These are phyloP conservation scores for Sorex fumeus DNA, from an alignment of 2,113 vertebrate species.

Conservation along the genomic window DNA sequence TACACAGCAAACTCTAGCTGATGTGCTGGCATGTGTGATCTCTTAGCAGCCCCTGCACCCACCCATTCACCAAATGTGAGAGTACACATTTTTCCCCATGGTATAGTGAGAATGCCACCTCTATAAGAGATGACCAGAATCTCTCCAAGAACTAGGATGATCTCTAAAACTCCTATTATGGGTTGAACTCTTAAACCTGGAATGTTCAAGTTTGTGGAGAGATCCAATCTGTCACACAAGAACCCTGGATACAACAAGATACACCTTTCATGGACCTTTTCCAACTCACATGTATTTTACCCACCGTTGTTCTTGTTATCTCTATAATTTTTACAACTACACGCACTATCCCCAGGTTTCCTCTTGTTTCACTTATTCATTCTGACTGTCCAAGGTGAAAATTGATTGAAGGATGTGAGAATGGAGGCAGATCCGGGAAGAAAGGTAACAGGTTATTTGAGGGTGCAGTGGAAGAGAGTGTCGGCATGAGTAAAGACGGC, in stretches of 20 bases:
- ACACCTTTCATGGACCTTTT: not conserved
- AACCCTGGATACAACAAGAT: not conserved
- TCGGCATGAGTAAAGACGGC: not conserved
- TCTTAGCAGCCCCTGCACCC: not conserved
- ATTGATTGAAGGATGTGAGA: not conserved
- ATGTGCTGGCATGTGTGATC: not conserved
- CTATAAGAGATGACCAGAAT: not conserved
- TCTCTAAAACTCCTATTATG: not conserved
- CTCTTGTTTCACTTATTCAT: not conserved
- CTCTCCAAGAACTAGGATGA: not conserved
- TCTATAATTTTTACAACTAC: not conserved
- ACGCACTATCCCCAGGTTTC: not conserved
- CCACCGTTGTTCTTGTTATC: not conserved
- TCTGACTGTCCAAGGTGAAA: not conserved
- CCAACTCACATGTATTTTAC: not conserved
- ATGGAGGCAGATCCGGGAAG: not conserved
- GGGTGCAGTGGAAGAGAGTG: not conserved
- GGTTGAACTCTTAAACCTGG: not conserved
- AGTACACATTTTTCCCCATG: not conserved
- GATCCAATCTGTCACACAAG: not conserved
- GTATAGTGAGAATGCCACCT: not conserved
- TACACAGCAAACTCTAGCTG: not conserved
- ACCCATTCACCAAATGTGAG: not conserved
- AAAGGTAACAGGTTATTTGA: not conserved
- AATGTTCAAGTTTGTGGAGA: not conserved